Base-by-base conservation (phyloP, 2,113 vertebrate species). In the Danionella cerebrum region DNA sequence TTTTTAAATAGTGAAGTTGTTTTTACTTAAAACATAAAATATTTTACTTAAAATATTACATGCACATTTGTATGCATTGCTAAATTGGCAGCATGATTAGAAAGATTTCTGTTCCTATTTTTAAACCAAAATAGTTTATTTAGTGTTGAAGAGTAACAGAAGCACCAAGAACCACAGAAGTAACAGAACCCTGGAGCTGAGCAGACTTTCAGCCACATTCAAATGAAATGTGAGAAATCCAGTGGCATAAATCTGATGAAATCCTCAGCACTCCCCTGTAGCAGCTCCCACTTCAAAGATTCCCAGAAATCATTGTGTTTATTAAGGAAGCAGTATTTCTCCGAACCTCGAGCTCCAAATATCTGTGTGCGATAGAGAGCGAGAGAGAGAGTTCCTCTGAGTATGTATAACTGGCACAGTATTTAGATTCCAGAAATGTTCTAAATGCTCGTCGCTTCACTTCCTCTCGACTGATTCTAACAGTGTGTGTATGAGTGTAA, bases 361-460 rank as follows among this genome's bases (percentile, higher is more conserved):
- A 7, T 55, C 21, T 24, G 36, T 53, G 8, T 27, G 21, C 58
- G 33, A 33, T 14, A 31, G 33, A 29, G 29, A 25, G 38, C 27
- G 27, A 45, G 50, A 45, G 19, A 25, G 51, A 47, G 25, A 10
- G 24, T 22, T 36, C 11, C 38, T 16, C 25, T 22, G 25, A 12
- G 41, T 47, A 12, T 58, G 53, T 69, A 63, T 52, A 60, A 73
- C 50, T 41, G 65, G 57, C 22, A 55, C 48, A 39, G 57, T 55
- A 47, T 68, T 73, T 63, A 67, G 64, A 54, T 72, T 72, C 70
- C 39, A 51, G 48, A 48, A 51, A 72, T 67, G 31, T 21, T 67
- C 39, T 45, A 54, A 67, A 67, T 67, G 39, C 22, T 54, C 22
- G 2, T 63, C 10, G 6, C 57, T 25, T 62, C 27, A 16, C 21